Percentiles rank a stretch among this genome's conserved stretches.
phyloP scores from a whole-genome alignment of 2,797 vertebrate species.

The Carapus acus region DNA sequence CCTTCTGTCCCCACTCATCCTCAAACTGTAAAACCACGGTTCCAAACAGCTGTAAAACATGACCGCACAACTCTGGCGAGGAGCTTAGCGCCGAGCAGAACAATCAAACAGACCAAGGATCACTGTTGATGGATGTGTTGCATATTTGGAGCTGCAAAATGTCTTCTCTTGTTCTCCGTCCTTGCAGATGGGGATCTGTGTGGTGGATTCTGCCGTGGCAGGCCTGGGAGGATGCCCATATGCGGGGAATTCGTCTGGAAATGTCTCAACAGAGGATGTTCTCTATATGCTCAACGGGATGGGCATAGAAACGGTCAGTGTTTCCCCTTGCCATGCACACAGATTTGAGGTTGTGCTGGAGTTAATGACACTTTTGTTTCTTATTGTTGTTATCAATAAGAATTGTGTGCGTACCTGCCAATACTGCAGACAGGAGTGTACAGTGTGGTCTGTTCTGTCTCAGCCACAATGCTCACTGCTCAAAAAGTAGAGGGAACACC shows the following conservation, averaged over 20 bases:
- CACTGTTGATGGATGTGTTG: conserved; percentile 56
- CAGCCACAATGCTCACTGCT: conserved; percentile 51
- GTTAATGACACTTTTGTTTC: conserved; percentile 22
- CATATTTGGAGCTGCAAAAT: conserved; percentile 40
- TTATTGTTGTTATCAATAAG: too few species aligned
- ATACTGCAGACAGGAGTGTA: conserved; percentile 39
- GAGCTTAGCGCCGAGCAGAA: conserved; percentile 31
- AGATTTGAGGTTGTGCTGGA: too few species aligned
- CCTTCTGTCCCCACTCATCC: conserved; percentile 65
- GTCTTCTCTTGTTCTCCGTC: conserved; percentile 49
- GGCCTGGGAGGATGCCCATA: conserved; percentile 96
- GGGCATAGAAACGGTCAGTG: conserved; percentile 88
- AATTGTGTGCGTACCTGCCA: too few species aligned
- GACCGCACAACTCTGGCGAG: conserved; percentile 50
- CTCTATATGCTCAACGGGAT: conserved; percentile 95
- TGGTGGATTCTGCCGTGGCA: conserved; percentile 90
- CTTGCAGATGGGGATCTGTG: conserved; percentile 90
- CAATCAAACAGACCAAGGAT: conserved; percentile 58
- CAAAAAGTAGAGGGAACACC: too few species aligned
- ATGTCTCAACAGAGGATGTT: conserved; percentile 93
- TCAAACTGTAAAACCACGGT: conserved; percentile 46
- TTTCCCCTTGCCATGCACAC: conserved; percentile 17
- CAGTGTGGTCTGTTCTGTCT: conserved; percentile 2
- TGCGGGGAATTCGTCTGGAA: conserved; percentile 89
- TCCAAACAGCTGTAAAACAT: conserved; percentile 57